Conservation (phyloP, 2,113 vertebrate genomes). For the Helogale parvula region DNA sequence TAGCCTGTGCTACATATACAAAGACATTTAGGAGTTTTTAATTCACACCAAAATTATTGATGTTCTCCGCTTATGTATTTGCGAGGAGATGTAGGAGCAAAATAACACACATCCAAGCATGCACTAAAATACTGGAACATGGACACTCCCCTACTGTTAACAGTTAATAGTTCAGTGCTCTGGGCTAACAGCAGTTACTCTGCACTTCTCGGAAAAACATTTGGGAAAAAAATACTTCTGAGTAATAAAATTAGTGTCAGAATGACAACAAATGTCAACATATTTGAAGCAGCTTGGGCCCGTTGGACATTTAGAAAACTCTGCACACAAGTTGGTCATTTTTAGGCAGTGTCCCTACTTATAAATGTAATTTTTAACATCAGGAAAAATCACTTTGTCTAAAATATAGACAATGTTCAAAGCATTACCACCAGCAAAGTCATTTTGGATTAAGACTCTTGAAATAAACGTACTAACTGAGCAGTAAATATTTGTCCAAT, state of each 20-base stretch:
- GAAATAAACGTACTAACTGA: conserved; percentile 77
- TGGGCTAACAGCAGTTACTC: conserved; percentile 35
- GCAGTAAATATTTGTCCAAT: conserved; percentile 79
- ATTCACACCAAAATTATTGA: conserved; percentile 21
- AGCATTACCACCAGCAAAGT: conserved; percentile 77
- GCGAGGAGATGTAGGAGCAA: not conserved
- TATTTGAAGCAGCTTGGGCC: not conserved
- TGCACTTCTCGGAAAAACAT: conserved; percentile 66
- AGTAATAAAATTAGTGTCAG: conserved; percentile 74
- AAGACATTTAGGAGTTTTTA: not conserved
- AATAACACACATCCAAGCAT: not conserved
- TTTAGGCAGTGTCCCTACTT: not conserved
- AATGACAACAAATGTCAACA: conserved; percentile 64
- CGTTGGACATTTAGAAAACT: conserved; percentile 18
- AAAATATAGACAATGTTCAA: conserved; percentile 72
- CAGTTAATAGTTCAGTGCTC: conserved; percentile 55
- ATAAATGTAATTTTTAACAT: conserved; percentile 53
- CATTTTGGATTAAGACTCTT: conserved; percentile 81
- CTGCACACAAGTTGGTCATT: not conserved
- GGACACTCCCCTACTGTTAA: conserved; percentile 42
- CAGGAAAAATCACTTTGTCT: conserved; percentile 57
- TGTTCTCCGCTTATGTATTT: not conserved
- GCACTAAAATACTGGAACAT: not conserved
- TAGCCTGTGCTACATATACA: not conserved
- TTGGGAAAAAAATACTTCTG: conserved; percentile 54